These are phyloP conservation scores for Aythya baeri DNA, from an alignment of 2,113 vertebrate genomes.

Conservation along the genomic window DNA sequence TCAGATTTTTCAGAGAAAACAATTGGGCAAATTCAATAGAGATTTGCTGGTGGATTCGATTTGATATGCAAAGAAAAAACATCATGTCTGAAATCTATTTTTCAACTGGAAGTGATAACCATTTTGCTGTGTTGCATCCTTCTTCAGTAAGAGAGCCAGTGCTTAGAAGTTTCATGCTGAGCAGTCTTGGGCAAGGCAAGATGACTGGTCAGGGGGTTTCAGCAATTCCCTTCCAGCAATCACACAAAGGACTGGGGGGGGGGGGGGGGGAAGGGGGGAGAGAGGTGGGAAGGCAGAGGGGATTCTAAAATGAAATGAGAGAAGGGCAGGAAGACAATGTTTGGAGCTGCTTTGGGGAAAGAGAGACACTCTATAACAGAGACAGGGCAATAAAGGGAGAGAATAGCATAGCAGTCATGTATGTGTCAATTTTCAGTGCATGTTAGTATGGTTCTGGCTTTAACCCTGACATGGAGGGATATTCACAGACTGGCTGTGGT, in stretches of 20 bases:
- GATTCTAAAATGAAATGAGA: background rate
- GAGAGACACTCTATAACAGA: background rate
- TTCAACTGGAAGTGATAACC: background rate
- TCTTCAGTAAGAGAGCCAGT: background rate
- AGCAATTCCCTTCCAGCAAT: background rate
- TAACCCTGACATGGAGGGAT: background rate
- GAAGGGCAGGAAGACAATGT: background rate
- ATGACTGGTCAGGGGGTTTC: background rate
- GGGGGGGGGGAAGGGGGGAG: no score
- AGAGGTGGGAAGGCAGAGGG: background rate
- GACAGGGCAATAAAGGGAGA: background rate
- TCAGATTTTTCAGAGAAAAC: background rate
- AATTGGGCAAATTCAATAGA: background rate
- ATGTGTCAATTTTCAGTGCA: background rate
- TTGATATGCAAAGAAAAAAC: background rate
- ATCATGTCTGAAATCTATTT: background rate
- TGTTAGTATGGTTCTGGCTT: background rate
- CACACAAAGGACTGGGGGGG: background rate
- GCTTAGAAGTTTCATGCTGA: background rate
- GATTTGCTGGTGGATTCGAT: background rate
- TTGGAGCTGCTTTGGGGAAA: background rate
- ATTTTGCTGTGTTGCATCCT: background rate
- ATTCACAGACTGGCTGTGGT: background rate
- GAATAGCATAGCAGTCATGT: background rate
- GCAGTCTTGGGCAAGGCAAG: background rate